A percentile compares a stretch with the other conserved stretches of the same genome.
These are phyloP conservation scores for Drosophila virilis DNA, from an alignment of 1,140 invertebrate species.

Conservation along the genomic window DNA sequence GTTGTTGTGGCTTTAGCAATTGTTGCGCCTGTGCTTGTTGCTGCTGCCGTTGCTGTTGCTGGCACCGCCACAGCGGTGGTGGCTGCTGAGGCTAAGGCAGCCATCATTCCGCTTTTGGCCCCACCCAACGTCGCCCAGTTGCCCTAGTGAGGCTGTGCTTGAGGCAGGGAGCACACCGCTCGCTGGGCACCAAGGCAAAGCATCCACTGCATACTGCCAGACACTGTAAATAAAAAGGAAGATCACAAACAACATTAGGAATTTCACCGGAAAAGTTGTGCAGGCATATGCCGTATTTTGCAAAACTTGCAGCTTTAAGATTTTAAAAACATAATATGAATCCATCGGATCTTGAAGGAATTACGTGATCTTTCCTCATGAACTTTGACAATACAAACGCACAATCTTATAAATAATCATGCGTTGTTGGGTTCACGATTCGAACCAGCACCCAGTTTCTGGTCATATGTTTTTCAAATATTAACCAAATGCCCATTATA, in stretches of 20 bases:
- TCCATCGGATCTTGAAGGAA: too few relatives aligned
- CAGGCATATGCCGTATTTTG: too few relatives aligned
- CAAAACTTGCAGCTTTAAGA: too few relatives aligned
- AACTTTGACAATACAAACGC: too few relatives aligned
- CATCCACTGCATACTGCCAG: slow-evolving; percentile 53
- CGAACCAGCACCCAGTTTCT: too few relatives aligned
- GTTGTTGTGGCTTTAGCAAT: slow-evolving; percentile 14
- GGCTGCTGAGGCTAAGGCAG: slow-evolving; percentile 7
- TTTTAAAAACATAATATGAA: too few relatives aligned
- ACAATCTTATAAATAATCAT: too few relatives aligned
- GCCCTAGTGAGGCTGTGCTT: slow-evolving; percentile 50
- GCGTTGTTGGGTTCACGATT: too few relatives aligned
- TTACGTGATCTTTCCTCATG: too few relatives aligned
- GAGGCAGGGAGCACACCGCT: slow-evolving; percentile 41
- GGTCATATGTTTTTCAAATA: too few relatives aligned
- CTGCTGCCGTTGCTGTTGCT: slow-evolving; percentile 1
- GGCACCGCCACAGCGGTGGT: background rate
- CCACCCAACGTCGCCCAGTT: background rate
- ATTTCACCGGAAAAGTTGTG: too few relatives aligned
- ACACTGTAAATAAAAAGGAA: slow-evolving; percentile 28
- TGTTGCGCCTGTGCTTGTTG: slow-evolving; percentile 34
- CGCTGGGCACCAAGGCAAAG: slow-evolving; percentile 50
- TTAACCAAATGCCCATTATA: too few relatives aligned
- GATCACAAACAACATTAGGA: background rate
- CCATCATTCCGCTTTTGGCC: slow-evolving; percentile 7